Evolutionary conservation across 2,888 invertebrate genomes (phyloP).

Genomic region (Hyposoter dolosus): DNA sequence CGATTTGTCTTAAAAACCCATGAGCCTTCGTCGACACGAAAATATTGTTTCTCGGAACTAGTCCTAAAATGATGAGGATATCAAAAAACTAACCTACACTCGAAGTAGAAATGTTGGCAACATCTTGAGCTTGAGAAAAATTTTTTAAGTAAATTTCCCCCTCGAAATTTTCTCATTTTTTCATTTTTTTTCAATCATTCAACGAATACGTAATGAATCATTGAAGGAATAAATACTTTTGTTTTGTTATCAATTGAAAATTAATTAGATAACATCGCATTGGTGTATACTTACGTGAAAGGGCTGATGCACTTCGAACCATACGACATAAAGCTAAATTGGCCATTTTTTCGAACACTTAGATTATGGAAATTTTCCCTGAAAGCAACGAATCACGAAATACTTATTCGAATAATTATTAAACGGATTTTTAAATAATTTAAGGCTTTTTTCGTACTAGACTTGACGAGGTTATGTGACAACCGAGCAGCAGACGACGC

Average conservation of each 20-base stretch:
- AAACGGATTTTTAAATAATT: background rate
- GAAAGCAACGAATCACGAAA: constrained; percentile 4
- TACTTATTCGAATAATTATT: background rate
- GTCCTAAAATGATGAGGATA: constrained; percentile 43
- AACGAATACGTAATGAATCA: background rate
- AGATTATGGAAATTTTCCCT: background rate
- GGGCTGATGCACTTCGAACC: constrained; percentile 48
- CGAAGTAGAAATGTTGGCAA: background rate
- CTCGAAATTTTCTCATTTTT: background rate
- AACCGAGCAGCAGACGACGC: constrained; percentile 58
- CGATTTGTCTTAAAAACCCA: constrained; percentile 25
- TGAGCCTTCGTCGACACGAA: constrained; percentile 26
- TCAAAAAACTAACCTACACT: background rate
- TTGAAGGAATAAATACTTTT: background rate
- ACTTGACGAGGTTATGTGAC: constrained; percentile 44
- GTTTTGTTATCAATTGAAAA: background rate
- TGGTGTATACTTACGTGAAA: constrained; percentile 63
- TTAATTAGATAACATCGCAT: constrained; percentile 61
- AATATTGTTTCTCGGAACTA: constrained; percentile 38
- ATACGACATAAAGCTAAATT: constrained; percentile 67
- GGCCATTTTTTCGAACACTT: constrained; percentile 60
- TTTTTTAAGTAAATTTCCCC: background rate
- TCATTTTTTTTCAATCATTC: background rate
- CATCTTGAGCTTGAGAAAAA: background rate
- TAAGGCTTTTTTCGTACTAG: constrained; percentile 3